Percentiles rank a stretch among this genome's conserved stretches.
These are phyloP conservation scores for Strongylocentrotus purpuratus DNA, from an alignment of 35 echinoderm and acorn worm genomes.

Conservation along the genomic window DNA sequence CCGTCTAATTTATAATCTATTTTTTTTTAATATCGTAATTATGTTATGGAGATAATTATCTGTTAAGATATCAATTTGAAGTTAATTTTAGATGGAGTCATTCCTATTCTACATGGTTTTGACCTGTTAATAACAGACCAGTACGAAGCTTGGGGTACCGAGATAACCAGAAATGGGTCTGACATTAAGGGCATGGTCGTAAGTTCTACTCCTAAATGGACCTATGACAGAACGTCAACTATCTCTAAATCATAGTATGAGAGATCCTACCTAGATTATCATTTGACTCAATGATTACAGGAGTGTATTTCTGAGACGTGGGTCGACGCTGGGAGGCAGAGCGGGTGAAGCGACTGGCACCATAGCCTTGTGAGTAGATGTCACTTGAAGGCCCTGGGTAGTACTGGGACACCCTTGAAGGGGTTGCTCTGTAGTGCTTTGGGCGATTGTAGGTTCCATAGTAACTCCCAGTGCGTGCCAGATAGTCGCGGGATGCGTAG, in stretches of 20 bases:
- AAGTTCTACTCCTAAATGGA: not conserved
- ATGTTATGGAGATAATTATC: not conserved
- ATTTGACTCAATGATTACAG: not conserved
- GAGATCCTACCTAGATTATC: constrained; percentile 35
- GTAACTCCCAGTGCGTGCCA: constrained; percentile 32
- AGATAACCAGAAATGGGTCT: not conserved
- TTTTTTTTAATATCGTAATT: too few species aligned
- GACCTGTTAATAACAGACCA: not conserved
- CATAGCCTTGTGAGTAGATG: constrained; percentile 15
- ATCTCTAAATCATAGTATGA: not conserved
- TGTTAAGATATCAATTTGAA: not conserved
- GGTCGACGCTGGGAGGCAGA: not conserved
- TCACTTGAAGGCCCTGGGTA: not conserved
- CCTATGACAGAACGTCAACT: not conserved
- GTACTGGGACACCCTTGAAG: not conserved
- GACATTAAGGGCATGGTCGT: not conserved
- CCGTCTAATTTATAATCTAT: too few species aligned
- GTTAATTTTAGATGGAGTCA: not conserved
- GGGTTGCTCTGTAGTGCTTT: not conserved
- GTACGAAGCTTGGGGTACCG: not conserved
- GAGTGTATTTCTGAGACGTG: not conserved
- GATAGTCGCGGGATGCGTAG: constrained; percentile 25
- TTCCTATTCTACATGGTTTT: not conserved
- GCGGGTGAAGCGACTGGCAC: not conserved
- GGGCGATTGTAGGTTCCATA: constrained; percentile 36